Percentiles rank a stretch among this genome's conserved stretches.
Evolutionary conservation across 92 coral and sea anemone species (phyloP).

Genomic region (Epizoanthus illoricatus): DNA sequence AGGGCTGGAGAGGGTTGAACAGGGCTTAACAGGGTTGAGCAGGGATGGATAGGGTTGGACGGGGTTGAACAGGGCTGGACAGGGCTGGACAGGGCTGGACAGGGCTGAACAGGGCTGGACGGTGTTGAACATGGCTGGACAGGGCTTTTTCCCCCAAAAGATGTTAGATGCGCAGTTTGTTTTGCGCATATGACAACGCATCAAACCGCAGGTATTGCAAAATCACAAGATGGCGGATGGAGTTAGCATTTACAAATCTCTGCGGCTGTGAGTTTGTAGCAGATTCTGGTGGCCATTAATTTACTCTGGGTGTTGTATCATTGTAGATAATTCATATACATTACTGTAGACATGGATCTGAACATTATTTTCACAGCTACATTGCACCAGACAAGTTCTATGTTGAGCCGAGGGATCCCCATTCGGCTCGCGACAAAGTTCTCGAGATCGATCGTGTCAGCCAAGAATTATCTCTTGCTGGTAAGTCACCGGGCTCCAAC

Average conservation of each 20-base stretch:
- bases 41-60: no score
- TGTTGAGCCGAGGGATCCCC: constrained; percentile 90
- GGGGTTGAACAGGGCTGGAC: no score
- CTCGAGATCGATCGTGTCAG: constrained; percentile 92
- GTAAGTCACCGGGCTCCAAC: constrained; percentile 40
- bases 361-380: constrained; percentile 57
- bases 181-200: background rate
- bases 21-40: no score
- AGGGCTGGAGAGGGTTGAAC: no score
- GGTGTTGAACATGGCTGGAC: no score
- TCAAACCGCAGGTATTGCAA: background rate
- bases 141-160: constrained; percentile 8
- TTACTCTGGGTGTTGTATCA: background rate
- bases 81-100: no score
- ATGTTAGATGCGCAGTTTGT: background rate
- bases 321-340: background rate
- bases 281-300: background rate
- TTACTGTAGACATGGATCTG: background rate
- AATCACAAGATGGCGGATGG: constrained; percentile 84
- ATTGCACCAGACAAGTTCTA: constrained; percentile 93
- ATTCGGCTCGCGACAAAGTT: constrained; percentile 79
- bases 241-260: constrained; percentile 64
- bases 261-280: constrained; percentile 78
- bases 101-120: no score
- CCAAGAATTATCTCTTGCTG: constrained; percentile 86